Evolutionary conservation across 2,113 vertebrate genomes (phyloP).

Genomic region (Nesoenas mayeri): DNA sequence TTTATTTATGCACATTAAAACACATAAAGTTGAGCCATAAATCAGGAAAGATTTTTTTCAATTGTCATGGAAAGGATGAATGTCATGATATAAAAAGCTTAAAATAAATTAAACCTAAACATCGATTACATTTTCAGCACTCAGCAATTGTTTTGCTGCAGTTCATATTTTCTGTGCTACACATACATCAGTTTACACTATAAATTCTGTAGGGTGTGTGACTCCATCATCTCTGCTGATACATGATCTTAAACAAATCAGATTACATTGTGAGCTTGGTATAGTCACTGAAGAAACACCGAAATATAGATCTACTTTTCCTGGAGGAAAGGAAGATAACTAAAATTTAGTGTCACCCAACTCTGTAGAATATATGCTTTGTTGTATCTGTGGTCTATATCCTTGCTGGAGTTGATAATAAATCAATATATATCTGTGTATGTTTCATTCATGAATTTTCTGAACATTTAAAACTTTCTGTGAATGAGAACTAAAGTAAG

Average conservation of each 20-base stretch:
- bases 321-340: neutral
- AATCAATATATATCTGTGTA: neutral
- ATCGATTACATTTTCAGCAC: neutral
- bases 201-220: neutral
- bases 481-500: neutral
- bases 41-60: neutral
- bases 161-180: neutral
- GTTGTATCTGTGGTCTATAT: neutral
- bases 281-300: neutral
- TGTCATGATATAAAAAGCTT: neutral
- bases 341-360: neutral
- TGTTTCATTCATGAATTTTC: neutral
- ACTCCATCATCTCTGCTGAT: neutral
- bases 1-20: neutral
- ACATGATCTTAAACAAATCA: neutral
- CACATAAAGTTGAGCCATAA: neutral
- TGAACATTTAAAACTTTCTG: neutral
- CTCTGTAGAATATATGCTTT: neutral
- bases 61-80: neutral
- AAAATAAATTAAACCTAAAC: neutral
- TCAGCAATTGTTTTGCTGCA: neutral
- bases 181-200: neutral
- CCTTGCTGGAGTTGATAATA: neutral
- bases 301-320: neutral
- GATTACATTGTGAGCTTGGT: neutral